A percentile compares a stretch with the other conserved stretches of the same genome.
phyloP scores from a whole-genome alignment of 2,113 vertebrate species.

The Xiphias gladius region DNA sequence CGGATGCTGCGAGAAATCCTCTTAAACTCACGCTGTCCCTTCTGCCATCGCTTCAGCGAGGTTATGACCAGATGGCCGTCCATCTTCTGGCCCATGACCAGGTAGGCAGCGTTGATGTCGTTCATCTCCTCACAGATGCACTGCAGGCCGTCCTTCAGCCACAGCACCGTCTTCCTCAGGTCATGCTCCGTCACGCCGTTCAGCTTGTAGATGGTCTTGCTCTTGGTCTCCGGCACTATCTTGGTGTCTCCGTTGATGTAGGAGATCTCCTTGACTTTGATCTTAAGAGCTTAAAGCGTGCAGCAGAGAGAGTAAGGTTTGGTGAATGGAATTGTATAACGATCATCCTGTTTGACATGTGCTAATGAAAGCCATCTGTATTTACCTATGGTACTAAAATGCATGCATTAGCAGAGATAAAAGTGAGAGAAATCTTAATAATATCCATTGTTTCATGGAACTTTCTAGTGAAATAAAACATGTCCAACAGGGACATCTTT shows the following conservation, averaged over 20 bases:
- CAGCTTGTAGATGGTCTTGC: constrained; percentile 97
- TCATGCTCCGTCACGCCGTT: constrained; percentile 94
- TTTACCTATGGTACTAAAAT: constrained; percentile 4
- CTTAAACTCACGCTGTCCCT: constrained; percentile 95
- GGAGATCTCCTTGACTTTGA: constrained; percentile 99
- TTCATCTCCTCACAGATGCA: constrained; percentile 98
- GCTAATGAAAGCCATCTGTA: background rate
- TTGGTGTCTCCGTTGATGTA: constrained; percentile 98
- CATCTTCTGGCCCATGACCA: constrained; percentile 97
- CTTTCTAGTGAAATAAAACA: background rate
- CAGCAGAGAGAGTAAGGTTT: constrained; percentile 16
- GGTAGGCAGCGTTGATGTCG: constrained; percentile 95
- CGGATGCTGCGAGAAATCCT: constrained; percentile 97
- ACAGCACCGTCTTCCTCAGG: constrained; percentile 92
- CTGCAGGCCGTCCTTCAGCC: constrained; percentile 95
- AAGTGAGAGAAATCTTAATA: background rate
- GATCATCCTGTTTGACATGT: background rate
- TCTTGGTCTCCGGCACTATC: constrained; percentile 96
- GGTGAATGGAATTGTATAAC: background rate
- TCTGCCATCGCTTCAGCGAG: constrained; percentile 97
- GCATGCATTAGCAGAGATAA: background rate
- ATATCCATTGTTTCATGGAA: background rate
- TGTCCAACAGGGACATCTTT: background rate
- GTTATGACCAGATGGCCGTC: constrained; percentile 97
- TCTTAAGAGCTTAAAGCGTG: constrained; percentile 90